Conservation (phyloP, 1,140 invertebrate species). For the Doryteuthis pealeii region DNA sequence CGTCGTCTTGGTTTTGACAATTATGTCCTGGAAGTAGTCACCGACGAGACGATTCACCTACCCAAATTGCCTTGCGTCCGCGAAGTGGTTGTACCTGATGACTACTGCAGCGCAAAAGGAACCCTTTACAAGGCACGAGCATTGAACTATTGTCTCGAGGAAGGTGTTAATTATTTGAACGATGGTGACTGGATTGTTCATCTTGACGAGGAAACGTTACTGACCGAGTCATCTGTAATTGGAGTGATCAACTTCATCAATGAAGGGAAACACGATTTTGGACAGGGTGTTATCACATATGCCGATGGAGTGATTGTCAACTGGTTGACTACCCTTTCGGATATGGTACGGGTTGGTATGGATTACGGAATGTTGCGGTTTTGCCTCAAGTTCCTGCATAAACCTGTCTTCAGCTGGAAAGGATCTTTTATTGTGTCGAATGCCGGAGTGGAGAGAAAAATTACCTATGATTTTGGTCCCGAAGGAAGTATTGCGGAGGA, state of each 20-base stretch:
- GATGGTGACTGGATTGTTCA: constrained; percentile 97
- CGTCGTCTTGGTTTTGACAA: constrained; percentile 89
- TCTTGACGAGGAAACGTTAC: constrained; percentile 93
- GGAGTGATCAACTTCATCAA: constrained; percentile 94
- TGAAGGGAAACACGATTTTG: constrained; percentile 93
- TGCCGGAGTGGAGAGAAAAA: constrained; percentile 82
- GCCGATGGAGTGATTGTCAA: constrained; percentile 94
- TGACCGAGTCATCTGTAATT: constrained; percentile 83
- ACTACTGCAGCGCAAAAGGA: constrained; percentile 85
- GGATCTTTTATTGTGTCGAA: constrained; percentile 66
- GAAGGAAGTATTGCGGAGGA: constrained; percentile 97
- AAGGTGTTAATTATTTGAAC: constrained; percentile 78
- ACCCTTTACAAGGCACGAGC: constrained; percentile 94
- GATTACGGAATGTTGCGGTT: constrained; percentile 95
- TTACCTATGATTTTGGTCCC: constrained; percentile 92
- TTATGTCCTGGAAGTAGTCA: constrained; percentile 96
- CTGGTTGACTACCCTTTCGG: constrained; percentile 94
- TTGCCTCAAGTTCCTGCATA: constrained; percentile 91
- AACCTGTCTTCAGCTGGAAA: constrained; percentile 96
- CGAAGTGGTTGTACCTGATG: constrained; percentile 83
- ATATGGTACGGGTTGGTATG: constrained; percentile 85
- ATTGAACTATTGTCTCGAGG: constrained; percentile 93
- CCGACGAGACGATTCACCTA: constrained; percentile 81
- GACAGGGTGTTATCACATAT: constrained; percentile 97
- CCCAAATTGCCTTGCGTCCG: constrained; percentile 72